phyloP scores from a whole-genome alignment of 2,113 vertebrate species.

The Ictidomys tridecemlineatus region DNA sequence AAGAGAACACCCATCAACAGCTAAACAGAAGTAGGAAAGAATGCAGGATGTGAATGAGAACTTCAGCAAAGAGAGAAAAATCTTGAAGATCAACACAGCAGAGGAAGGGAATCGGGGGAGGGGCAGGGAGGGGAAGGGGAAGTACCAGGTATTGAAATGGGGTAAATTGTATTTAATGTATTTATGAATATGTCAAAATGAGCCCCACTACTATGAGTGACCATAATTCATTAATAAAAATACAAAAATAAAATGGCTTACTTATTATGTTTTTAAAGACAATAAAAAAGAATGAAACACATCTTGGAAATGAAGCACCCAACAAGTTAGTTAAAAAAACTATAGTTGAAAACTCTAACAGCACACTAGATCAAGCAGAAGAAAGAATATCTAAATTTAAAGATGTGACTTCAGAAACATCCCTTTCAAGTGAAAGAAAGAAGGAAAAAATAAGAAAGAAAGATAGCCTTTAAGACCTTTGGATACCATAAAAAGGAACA shows the following conservation, averaged over 20 bases:
- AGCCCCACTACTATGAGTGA: too few relatives aligned
- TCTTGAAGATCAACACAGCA: too few relatives aligned
- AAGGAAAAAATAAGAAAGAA: background rate
- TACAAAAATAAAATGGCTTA: too few relatives aligned
- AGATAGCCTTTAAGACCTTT: background rate
- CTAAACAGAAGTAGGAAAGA: background rate
- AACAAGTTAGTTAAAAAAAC: too few relatives aligned
- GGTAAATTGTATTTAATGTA: too few relatives aligned
- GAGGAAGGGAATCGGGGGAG: too few relatives aligned
- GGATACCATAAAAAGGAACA: background rate
- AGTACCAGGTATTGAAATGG: too few relatives aligned
- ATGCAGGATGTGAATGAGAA: background rate
- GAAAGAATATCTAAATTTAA: background rate
- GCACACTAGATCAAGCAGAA: background rate
- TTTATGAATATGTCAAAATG: too few relatives aligned
- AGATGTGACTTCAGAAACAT: background rate
- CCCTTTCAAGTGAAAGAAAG: background rate
- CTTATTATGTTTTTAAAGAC: too few relatives aligned
- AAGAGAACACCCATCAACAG: background rate
- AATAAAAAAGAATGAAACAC: background rate
- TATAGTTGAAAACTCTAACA: background rate
- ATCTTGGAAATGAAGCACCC: background rate
- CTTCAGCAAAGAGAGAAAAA: background rate
- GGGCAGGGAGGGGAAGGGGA: too few relatives aligned
- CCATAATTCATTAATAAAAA: too few relatives aligned